Base-by-base conservation (phyloP, 2,888 invertebrate species). In the Rhamnusium bicolor region DNA sequence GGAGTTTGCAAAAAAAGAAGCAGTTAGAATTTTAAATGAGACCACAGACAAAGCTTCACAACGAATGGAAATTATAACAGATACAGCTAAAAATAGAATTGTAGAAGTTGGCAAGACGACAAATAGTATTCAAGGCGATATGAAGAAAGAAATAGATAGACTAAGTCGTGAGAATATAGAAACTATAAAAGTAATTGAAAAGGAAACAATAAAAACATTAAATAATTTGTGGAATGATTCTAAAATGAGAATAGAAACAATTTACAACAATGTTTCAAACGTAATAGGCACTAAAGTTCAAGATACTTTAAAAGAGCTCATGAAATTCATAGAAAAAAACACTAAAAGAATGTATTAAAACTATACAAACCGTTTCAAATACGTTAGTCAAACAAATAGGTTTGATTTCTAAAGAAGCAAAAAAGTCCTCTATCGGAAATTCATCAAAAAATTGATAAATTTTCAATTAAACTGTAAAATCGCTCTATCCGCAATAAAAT, bases 1-100 rank as follows among this genome's bases (percentile, higher is more conserved):
- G n/a, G 67, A 67, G 24, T 40, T 8, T 67, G 14, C 56, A 7
- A 67, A 67, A 18, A 67, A 56, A 46, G 67, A 67, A 24, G 7
- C 56, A 0, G 3, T 14, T 6, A 67, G 40, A 19, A n/a, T 54
- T 0, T 18, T 67, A 7, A 56, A 67, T n/a, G 46, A 67, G 7
- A 6, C 56, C 24, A 19, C 54, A 10, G 6, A 67, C 24, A 19
- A 21, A 46, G 19, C 67, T n/a, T 14, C 14, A 10, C 21, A 56
- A n/a, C 24, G 16, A 24, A 67, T 67, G 2, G 56, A 54, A 46
- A n/a, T 27, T 18, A 24, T 67, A 14, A 32, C 19, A 46, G 1
- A 10, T 7, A 21, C 24, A 6, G 12, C 53, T 0, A n/a, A 18
- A 16, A 56, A 0, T 14, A 56, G 12, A 46, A 7, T 67, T 1